Percentiles rank a stretch among this genome's conserved stretches.
phyloP scores from a whole-genome alignment of 2,113 vertebrate genomes.

The Ictalurus furcatus region DNA sequence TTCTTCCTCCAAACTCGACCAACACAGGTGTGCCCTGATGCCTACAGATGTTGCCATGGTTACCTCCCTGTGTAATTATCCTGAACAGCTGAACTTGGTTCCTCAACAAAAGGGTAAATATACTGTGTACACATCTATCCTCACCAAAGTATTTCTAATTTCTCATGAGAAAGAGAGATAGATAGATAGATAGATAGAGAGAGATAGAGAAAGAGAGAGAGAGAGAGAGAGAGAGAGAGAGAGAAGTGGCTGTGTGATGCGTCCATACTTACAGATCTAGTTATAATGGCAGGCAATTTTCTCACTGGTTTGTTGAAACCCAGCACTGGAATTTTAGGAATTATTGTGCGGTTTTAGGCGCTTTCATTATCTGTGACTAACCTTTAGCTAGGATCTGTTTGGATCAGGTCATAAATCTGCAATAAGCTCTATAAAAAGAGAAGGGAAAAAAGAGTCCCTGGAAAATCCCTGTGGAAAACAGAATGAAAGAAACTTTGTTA shows the following conservation, averaged over 20 bases:
- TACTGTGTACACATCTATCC: conserved; percentile 10
- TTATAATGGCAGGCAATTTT: conserved; percentile 31
- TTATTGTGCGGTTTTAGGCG: conserved; percentile 46
- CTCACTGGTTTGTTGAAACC: conserved; percentile 34
- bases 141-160: conserved; percentile 36
- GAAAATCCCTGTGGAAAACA: conserved; percentile 47
- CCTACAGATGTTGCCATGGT: conserved; percentile 64
- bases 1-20: conserved; percentile 37
- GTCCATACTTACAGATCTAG: conserved; percentile 37
- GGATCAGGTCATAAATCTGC: conserved; percentile 50
- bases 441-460: conserved; percentile 13
- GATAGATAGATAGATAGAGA: too few relatives aligned
- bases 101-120: conserved; percentile 48
- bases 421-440: conserved; percentile 33
- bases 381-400: conserved; percentile 49
- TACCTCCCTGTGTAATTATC: conserved; percentile 64
- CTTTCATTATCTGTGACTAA: conserved; percentile 48
- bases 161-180: background rate
- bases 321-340: conserved; percentile 51
- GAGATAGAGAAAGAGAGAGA: background rate
- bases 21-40: conserved; percentile 63
- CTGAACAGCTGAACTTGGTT: conserved; percentile 55
- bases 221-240: background rate
- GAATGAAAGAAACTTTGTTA: conserved; percentile 38
- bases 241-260: conserved; percentile 9